These are phyloP conservation scores for Climacteris rufus DNA, from an alignment of 2,113 vertebrate species.

Conservation along the genomic window DNA sequence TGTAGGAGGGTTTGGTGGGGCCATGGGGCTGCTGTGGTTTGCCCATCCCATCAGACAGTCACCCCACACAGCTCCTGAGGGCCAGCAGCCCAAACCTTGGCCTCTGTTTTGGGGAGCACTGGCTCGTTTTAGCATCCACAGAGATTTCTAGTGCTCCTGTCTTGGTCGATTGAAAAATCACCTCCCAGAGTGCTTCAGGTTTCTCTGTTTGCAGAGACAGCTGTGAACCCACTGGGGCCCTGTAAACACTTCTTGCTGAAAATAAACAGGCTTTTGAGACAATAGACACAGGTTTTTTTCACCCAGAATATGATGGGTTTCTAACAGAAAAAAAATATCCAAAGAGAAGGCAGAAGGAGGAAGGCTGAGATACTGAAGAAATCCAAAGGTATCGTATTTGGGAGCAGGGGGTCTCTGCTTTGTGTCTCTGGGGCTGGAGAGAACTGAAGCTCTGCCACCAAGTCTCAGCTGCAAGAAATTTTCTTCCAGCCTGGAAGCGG, in stretches of 20 bases:
- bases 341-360: background rate
- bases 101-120: background rate
- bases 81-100: rapidly evolving
- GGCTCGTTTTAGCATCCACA: background rate
- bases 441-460: background rate
- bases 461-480: background rate
- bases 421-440: background rate
- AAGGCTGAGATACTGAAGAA: background rate
- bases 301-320: background rate
- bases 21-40: background rate
- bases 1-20: no score
- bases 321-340: background rate
- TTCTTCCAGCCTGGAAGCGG: background rate
- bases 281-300: no score
- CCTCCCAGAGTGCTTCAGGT: background rate
- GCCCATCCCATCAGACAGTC: background rate
- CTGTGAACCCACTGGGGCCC: background rate
- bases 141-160: background rate
- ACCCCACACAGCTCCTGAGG: rapidly evolving
- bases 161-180: background rate
- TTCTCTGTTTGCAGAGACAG: background rate
- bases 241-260: background rate
- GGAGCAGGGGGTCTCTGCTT: background rate
- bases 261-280: background rate
- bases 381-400: background rate